Evolutionary conservation across 2,797 vertebrate genomes (phyloP).

Genomic region (Lepilemur ruficaudatus): DNA sequence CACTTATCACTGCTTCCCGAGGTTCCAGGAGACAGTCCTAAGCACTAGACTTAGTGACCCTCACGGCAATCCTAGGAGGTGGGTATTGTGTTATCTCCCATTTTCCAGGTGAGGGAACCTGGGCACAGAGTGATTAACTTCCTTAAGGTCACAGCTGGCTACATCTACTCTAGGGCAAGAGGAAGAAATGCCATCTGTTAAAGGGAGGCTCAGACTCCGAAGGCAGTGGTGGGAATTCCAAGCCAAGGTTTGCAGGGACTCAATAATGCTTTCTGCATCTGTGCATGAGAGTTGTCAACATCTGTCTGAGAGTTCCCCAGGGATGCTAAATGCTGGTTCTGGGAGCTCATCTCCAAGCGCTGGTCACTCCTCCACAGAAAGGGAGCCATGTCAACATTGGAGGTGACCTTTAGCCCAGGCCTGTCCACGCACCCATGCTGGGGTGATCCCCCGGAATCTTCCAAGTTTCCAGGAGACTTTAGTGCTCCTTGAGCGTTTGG

Average conservation of each 20-base stretch:
- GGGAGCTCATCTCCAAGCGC: not conserved
- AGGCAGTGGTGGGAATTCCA: not conserved
- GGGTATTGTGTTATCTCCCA: not conserved
- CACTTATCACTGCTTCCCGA: not conserved
- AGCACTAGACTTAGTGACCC: not conserved
- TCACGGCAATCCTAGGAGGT: not conserved
- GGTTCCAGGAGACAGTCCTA: not conserved
- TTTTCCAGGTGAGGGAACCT: conserved; percentile 16
- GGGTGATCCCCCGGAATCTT: not conserved
- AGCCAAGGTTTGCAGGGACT: not conserved
- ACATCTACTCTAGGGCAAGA: not conserved
- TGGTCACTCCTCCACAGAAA: not conserved
- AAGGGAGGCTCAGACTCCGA: not conserved
- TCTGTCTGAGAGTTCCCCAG: not conserved
- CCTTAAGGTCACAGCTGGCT: not conserved
- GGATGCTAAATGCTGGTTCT: not conserved
- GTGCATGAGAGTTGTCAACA: not conserved
- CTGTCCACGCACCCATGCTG: fast-evolving
- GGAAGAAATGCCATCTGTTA: not conserved
- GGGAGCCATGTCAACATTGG: not conserved
- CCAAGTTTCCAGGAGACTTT: not conserved
- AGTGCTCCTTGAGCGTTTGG: not conserved
- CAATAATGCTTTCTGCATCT: not conserved
- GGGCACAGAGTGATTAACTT: not conserved
- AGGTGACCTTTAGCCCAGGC: not conserved